Conservation (phyloP, 2,113 vertebrate genomes). For the Lethenteron reissneri region DNA sequence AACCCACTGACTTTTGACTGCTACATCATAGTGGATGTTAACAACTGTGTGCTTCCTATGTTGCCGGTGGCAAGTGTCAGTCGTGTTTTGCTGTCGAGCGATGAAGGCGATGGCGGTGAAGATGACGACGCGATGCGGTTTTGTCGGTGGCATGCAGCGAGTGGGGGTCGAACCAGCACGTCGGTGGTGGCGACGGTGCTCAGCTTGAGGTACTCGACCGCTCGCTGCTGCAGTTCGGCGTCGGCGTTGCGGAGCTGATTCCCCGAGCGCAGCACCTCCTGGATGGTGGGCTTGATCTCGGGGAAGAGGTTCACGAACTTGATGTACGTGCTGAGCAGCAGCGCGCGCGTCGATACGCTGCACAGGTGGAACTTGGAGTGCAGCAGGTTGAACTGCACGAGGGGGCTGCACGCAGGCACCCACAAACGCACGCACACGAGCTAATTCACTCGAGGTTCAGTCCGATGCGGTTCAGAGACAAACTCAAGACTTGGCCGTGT, state of each 20-base stretch:
- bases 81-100: too few relatives aligned
- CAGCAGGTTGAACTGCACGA: slow-evolving; percentile 70
- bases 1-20: too few relatives aligned
- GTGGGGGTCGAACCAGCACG: slow-evolving; percentile 38
- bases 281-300: slow-evolving; percentile 73
- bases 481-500: too few relatives aligned
- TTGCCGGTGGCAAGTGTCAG: too few relatives aligned
- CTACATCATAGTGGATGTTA: too few relatives aligned
- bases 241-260: slow-evolving; percentile 73
- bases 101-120: too few relatives aligned
- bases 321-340: slow-evolving; percentile 68
- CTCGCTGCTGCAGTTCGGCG: slow-evolving; percentile 67
- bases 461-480: too few relatives aligned
- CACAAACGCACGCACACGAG: too few relatives aligned
- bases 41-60: too few relatives aligned
- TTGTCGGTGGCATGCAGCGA: too few relatives aligned
- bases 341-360: slow-evolving; percentile 53
- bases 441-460: too few relatives aligned
- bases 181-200: slow-evolving; percentile 72
- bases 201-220: slow-evolving; percentile 69
- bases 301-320: slow-evolving; percentile 87
- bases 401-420: slow-evolving; percentile 23
- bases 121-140: too few relatives aligned
- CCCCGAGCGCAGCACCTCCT: slow-evolving; percentile 59
- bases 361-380: slow-evolving; percentile 81